These are phyloP conservation scores for Tinea pellionella DNA, from an alignment of 2,888 invertebrate species.

Conservation along the genomic window DNA sequence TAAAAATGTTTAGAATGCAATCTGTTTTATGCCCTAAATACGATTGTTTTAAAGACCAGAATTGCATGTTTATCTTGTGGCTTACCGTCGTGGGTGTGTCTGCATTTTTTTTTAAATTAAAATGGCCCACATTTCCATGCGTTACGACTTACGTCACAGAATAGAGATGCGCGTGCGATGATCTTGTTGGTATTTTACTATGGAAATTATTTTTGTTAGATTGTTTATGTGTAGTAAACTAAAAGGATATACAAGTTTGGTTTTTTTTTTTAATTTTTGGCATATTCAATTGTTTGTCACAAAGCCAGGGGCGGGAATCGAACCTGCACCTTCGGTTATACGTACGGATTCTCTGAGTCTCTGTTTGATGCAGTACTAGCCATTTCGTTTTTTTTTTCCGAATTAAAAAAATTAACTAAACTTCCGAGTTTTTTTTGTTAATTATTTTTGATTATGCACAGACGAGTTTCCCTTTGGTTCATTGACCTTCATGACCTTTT, in stretches of 20 bases:
- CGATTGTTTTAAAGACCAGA: background rate
- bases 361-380: too few relatives aligned
- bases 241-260: too few relatives aligned
- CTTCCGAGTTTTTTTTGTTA: too few relatives aligned
- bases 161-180: constrained; percentile 1
- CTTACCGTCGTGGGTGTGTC: constrained; percentile 20
- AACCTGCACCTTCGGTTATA: too few relatives aligned
- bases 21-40: background rate
- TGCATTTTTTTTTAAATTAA: constrained; percentile 49
- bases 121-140: constrained; percentile 50
- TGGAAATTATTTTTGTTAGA: background rate
- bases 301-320: too few relatives aligned
- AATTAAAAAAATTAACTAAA: too few relatives aligned
- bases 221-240: too few relatives aligned
- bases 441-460: too few relatives aligned
- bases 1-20: background rate
- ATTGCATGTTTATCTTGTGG: background rate
- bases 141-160: constrained; percentile 60
- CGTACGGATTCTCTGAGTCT: too few relatives aligned
- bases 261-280: too few relatives aligned
- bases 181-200: background rate
- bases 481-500: background rate
- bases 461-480: background rate
- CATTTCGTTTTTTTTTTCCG: too few relatives aligned
- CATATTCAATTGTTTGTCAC: too few relatives aligned